Percentiles rank a stretch among this genome's conserved stretches.
Conservation (phyloP, 2,888 invertebrate genomes). For the Scaptomyza caliginosa region DNA sequence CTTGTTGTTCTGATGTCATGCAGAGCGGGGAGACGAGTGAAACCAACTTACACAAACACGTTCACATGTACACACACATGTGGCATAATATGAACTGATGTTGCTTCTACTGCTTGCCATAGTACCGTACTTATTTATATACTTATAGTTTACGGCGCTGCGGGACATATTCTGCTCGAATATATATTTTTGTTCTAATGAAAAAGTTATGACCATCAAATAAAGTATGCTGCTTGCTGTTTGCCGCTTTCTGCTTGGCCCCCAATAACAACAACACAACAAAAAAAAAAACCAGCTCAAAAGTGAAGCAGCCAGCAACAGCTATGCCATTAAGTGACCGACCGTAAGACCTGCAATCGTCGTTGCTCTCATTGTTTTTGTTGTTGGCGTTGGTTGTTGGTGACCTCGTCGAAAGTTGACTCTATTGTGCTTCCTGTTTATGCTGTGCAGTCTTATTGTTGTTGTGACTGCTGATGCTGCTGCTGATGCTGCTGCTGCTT, state of each 20-base stretch:
- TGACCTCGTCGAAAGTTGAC: slow-evolving; percentile 75
- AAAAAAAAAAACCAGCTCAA: slow-evolving; percentile 48
- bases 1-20: slow-evolving; percentile 44
- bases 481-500: slow-evolving; percentile 33
- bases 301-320: slow-evolving; percentile 63
- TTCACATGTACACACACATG: slow-evolving; percentile 26
- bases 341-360: slow-evolving; percentile 75
- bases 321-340: slow-evolving; percentile 72
- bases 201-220: slow-evolving; percentile 79
- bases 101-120: slow-evolving; percentile 23
- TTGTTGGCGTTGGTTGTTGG: slow-evolving; percentile 39
- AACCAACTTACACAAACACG: not conserved
- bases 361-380: slow-evolving; percentile 25
- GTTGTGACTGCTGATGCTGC: slow-evolving; percentile 49
- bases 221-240: slow-evolving; percentile 72
- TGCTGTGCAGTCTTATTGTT: slow-evolving; percentile 58
- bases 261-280: slow-evolving; percentile 6
- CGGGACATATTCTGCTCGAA: slow-evolving; percentile 77
- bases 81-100: slow-evolving; percentile 57
- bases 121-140: slow-evolving; percentile 73
- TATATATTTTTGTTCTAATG: slow-evolving; percentile 80
- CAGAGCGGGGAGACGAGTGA: slow-evolving; percentile 26
- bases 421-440: slow-evolving; percentile 78
- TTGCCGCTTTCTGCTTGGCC: slow-evolving; percentile 4
- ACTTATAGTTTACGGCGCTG: slow-evolving; percentile 78